Percentiles rank a stretch among this genome's conserved stretches.
These are phyloP conservation scores for Eleginops maclovinus DNA, from an alignment of 2,113 vertebrate species.

Conservation along the genomic window DNA sequence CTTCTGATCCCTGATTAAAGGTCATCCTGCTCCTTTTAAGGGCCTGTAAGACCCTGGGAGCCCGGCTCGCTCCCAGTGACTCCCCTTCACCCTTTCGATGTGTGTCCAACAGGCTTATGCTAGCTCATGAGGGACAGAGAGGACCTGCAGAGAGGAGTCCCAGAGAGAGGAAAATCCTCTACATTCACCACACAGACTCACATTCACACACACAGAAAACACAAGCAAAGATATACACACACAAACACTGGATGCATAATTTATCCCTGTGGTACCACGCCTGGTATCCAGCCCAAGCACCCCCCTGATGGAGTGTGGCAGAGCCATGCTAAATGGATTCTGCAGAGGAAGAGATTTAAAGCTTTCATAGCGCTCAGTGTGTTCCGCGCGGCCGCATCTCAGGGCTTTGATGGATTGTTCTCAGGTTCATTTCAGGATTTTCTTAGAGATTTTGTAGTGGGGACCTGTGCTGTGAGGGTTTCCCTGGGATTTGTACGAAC, in stretches of 20 bases:
- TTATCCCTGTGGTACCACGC: slow-evolving; percentile 55
- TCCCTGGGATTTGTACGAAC: slow-evolving; percentile 30
- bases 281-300: slow-evolving; percentile 59
- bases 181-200: slow-evolving; percentile 50
- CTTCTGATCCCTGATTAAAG: slow-evolving; percentile 85
- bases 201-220: slow-evolving; percentile 58
- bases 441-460: slow-evolving; percentile 50
- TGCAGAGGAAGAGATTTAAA: slow-evolving; percentile 81
- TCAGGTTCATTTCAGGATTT: slow-evolving; percentile 68
- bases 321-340: slow-evolving; percentile 83
- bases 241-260: slow-evolving; percentile 64
- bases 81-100: slow-evolving; percentile 73
- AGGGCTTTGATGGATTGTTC: slow-evolving; percentile 79
- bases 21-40: slow-evolving; percentile 80
- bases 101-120: slow-evolving; percentile 88
- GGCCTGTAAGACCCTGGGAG: slow-evolving; percentile 80
- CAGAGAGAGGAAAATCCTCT: slow-evolving; percentile 76
- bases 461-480: slow-evolving; percentile 19
- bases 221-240: slow-evolving; percentile 54
- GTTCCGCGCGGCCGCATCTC: slow-evolving; percentile 69
- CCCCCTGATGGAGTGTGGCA: slow-evolving; percentile 73
- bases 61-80: slow-evolving; percentile 68
- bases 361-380: slow-evolving; percentile 75
- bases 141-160: slow-evolving; percentile 75
- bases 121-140: slow-evolving; percentile 76